Conservation (phyloP, 2,888 invertebrate genomes). For the Eucera pruinosa region DNA sequence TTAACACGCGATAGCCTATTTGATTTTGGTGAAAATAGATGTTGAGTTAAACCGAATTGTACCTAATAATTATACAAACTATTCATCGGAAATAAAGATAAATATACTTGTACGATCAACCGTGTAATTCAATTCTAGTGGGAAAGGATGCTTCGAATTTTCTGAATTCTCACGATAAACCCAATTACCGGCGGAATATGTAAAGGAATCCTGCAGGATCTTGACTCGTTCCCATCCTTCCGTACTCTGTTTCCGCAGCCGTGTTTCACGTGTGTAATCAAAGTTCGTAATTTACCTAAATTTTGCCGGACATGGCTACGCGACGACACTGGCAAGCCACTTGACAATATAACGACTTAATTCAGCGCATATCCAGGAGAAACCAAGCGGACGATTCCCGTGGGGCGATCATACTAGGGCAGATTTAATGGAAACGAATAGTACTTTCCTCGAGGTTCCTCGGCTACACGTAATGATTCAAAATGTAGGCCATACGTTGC, state of each 20-base stretch:
- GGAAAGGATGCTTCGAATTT: not conserved
- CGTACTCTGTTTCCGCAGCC: not conserved
- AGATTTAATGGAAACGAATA: conserved; percentile 70
- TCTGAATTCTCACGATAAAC: conserved; percentile 18
- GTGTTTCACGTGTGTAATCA: conserved; percentile 39
- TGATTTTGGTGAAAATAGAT: no score
- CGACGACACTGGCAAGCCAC: conserved; percentile 46
- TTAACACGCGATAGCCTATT: no score
- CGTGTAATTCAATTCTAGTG: not conserved
- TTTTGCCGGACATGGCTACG: conserved; percentile 39
- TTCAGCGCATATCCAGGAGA: conserved; percentile 50
- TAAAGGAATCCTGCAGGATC: not conserved
- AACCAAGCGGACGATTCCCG: conserved; percentile 49
- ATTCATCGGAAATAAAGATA: no score
- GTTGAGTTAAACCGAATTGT: no score
- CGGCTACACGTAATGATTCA: conserved; percentile 40
- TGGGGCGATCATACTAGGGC: conserved; percentile 56
- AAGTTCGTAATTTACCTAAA: conserved; percentile 67
- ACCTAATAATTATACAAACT: no score
- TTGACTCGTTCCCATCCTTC: not conserved
- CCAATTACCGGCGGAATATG: conserved; percentile 48
- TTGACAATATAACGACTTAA: conserved; percentile 64
- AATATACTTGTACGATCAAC: no score
- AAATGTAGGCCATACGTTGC: conserved; percentile 38
- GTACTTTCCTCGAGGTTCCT: conserved; percentile 54